Percentiles rank a stretch among this genome's conserved stretches.
phyloP scores from a whole-genome alignment of 2,888 invertebrate species.

The Aricia artaxerxes region DNA sequence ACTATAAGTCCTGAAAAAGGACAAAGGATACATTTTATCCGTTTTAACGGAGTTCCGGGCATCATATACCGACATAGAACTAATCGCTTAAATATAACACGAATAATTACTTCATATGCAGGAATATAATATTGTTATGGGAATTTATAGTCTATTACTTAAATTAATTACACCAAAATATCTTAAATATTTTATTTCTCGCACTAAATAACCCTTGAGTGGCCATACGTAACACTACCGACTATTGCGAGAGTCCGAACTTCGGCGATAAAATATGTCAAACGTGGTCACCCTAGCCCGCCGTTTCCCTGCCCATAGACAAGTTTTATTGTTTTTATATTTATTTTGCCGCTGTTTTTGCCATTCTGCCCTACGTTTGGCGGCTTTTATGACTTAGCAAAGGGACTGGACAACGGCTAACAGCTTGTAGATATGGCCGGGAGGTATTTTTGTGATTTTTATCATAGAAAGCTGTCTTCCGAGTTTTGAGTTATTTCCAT shows the following conservation, averaged over 20 bases:
- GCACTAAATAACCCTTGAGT: conserved; percentile 10
- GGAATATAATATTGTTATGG: too few species aligned
- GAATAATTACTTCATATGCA: too few species aligned
- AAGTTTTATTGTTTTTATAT: conserved; percentile 80
- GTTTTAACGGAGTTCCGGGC: too few species aligned
- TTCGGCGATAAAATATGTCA: conserved; percentile 2
- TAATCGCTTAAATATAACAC: too few species aligned
- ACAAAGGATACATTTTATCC: too few species aligned
- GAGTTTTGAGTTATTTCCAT: not conserved
- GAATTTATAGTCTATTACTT: too few species aligned
- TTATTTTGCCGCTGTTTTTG: conserved; percentile 72
- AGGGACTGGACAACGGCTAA: conserved; percentile 48
- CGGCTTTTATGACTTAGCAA: conserved; percentile 65
- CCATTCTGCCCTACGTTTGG: conserved; percentile 61
- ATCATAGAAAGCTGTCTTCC: too few species aligned
- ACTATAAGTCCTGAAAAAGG: too few species aligned
- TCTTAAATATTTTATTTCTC: not conserved
- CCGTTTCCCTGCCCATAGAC: conserved; percentile 76
- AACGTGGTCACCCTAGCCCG: conserved; percentile 55
- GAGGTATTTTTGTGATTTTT: conserved; percentile 29
- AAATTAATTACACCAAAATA: not conserved
- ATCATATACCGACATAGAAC: too few species aligned
- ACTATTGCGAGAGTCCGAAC: not conserved
- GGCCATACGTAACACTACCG: not conserved
- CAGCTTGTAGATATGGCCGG: conserved; percentile 48